phyloP scores from a whole-genome alignment of 2,797 vertebrate genomes.

The Lepidocolaptes lacrymiger region DNA sequence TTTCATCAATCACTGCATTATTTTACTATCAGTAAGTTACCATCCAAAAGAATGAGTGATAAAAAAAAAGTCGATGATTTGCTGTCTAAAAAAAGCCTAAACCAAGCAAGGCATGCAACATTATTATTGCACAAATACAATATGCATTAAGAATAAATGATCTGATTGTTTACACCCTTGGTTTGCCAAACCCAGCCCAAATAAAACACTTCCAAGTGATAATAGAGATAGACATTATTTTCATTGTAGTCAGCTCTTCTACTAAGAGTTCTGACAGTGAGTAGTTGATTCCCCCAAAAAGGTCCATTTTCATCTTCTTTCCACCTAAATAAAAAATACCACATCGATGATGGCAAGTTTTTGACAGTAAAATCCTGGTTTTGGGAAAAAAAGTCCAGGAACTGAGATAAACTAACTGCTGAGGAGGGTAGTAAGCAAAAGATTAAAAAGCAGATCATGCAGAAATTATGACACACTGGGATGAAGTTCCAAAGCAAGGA shows the following conservation, averaged over 20 bases:
- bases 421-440: not conserved
- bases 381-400: not conserved
- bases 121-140: not conserved
- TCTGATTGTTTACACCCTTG: not conserved
- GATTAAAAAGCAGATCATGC: not conserved
- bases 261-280: not conserved
- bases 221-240: not conserved
- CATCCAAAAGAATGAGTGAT: not conserved
- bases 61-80: not conserved
- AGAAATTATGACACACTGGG: not conserved
- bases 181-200: not conserved
- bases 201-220: not conserved
- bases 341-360: not conserved
- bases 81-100: not conserved
- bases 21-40: not conserved
- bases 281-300: not conserved
- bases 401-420: not conserved
- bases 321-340: not conserved
- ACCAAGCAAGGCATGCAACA: not conserved
- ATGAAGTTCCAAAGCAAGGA: not conserved
- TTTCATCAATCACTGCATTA: not conserved
- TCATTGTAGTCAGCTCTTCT: not conserved
- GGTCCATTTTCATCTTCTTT: not conserved
- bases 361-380: not conserved
- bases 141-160: not conserved